Conservation (phyloP, 30 jellyfish, hydroid and myxozoan species). For the Haliclystus octoradiatus region DNA sequence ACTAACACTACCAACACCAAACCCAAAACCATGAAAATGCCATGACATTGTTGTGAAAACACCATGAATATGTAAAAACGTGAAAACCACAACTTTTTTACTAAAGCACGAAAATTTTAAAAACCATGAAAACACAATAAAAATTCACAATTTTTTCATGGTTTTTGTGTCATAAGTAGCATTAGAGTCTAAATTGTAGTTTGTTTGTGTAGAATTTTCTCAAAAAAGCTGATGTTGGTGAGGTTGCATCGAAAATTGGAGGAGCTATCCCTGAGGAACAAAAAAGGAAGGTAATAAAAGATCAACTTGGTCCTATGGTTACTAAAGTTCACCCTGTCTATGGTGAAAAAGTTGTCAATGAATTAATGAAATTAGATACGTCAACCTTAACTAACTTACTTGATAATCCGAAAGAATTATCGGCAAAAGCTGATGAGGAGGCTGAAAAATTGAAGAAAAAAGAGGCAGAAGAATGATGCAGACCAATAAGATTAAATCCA, state of each 20-base stretch:
- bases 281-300: slow-evolving; percentile 40
- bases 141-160: too few relatives aligned
- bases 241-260: slow-evolving; percentile 47
- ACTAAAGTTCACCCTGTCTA: slow-evolving; percentile 33
- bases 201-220: slow-evolving; percentile 41
- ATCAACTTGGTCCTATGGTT: slow-evolving; percentile 54
- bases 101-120: too few relatives aligned
- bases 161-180: too few relatives aligned
- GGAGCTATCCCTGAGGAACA: slow-evolving; percentile 43
- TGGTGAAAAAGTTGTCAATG: slow-evolving; percentile 35
- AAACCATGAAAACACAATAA: too few relatives aligned
- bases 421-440: slow-evolving; percentile 40
- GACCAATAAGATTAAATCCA: not conserved
- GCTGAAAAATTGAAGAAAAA: slow-evolving; percentile 35
- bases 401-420: slow-evolving; percentile 44
- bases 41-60: too few relatives aligned
- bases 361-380: slow-evolving; percentile 39
- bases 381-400: slow-evolving; percentile 30
- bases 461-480: slow-evolving; percentile 12
- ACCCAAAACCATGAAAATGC: too few relatives aligned
- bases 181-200: too few relatives aligned
- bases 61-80: too few relatives aligned
- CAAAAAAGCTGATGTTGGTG: slow-evolving; percentile 35
- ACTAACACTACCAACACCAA: too few relatives aligned
- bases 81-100: too few relatives aligned